Evolutionary conservation across 2,113 vertebrate species (phyloP).

Genomic region (Conger conger): DNA sequence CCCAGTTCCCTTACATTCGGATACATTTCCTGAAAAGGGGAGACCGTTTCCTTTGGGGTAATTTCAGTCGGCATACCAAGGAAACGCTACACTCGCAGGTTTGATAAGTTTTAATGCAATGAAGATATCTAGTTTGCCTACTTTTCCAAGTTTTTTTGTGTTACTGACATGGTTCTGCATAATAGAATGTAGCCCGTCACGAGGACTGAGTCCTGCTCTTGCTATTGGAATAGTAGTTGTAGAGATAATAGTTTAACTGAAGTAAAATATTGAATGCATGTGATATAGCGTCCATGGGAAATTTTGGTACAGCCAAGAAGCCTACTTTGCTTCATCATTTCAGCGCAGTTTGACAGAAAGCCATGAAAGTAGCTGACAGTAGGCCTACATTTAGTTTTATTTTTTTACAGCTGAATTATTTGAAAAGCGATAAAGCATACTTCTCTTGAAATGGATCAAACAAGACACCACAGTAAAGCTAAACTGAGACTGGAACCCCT

Average conservation of each 20-base stretch:
- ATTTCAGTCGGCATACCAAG: too few relatives aligned
- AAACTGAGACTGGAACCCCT: background rate
- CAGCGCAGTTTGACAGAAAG: background rate
- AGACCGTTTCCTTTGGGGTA: too few relatives aligned
- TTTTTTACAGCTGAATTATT: too few relatives aligned
- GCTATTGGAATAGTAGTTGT: background rate
- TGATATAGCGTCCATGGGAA: background rate
- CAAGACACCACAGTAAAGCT: background rate
- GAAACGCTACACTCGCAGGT: too few relatives aligned
- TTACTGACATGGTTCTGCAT: background rate
- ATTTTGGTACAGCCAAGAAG: background rate
- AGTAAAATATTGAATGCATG: background rate
- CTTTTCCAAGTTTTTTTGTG: background rate
- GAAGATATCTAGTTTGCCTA: background rate
- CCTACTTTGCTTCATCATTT: background rate
- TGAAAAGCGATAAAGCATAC: too few relatives aligned
- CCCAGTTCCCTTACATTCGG: too few relatives aligned
- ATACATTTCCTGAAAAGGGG: too few relatives aligned
- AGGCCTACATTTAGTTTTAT: background rate
- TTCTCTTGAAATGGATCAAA: background rate
- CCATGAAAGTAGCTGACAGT: background rate
- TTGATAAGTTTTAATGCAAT: background rate
- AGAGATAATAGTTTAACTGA: background rate
- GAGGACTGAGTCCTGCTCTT: background rate
- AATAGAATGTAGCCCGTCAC: background rate